A percentile compares a stretch with the other conserved stretches of the same genome.
phyloP scores from a whole-genome alignment of 2,797 vertebrate genomes.

The Cuniculus paca region DNA sequence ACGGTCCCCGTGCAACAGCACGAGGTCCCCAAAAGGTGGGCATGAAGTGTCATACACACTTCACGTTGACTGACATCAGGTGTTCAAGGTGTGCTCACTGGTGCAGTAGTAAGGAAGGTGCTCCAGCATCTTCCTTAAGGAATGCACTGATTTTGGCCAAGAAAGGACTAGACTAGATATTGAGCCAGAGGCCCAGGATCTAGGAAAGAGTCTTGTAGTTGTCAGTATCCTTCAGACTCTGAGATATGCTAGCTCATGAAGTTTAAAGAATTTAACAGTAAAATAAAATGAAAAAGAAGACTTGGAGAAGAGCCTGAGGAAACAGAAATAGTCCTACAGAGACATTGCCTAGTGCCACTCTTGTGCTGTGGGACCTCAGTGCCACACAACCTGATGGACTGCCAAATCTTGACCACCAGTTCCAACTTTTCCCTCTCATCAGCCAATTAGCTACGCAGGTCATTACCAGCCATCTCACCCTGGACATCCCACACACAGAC shows the following conservation, averaged over 20 bases:
- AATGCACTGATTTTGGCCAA: too few species aligned
- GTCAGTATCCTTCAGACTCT: not conserved
- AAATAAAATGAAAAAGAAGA: not conserved
- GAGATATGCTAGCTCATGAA: not conserved
- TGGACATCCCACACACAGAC: too few species aligned
- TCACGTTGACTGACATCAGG: too few species aligned
- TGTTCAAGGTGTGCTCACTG: not conserved
- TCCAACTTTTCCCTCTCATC: not conserved
- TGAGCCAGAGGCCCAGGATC: not conserved
- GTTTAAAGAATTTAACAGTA: not conserved
- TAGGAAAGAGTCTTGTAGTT: not conserved
- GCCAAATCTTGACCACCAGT: not conserved
- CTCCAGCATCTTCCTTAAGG: not conserved
- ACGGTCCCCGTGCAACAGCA: not conserved
- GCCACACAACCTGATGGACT: not conserved
- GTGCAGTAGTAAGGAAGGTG: not conserved
- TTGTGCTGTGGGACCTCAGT: not conserved
- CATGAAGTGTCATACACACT: too few species aligned
- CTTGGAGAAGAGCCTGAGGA: not conserved
- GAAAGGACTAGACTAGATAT: too few species aligned
- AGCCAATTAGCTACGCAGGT: not conserved
- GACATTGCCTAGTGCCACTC: not conserved
- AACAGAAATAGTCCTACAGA: not conserved
- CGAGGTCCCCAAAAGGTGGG: not conserved
- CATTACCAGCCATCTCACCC: not conserved